Evolutionary conservation across 35 echinoderm and acorn worm species (phyloP), one percentile per base, ranked within the genome.

Genomic region (Heliocidaris erythrogramma): DNA sequence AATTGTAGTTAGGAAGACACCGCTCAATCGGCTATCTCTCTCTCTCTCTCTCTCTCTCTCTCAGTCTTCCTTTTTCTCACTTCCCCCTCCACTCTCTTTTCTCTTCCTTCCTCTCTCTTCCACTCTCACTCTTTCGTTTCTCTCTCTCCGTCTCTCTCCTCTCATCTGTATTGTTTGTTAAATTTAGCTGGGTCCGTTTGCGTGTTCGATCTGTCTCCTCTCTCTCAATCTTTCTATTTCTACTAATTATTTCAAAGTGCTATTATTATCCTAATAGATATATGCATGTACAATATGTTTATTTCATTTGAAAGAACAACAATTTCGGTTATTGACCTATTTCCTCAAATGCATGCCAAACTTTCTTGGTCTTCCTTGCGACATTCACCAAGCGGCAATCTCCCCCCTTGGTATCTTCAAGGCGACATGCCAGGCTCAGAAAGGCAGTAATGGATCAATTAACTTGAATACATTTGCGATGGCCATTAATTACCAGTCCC

Each of bases 381-480:
- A 24, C 65, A n/a, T 18, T 18, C 14, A 78, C 18, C 18, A 1
- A 78, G 65, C 10, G 52, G 14, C 14, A 56, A 12, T 78, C 18
- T 78, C n/a, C 7, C 14, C 65, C 65, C 21, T 17, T 78, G 65
- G 17, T 78, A 7, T 78, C 52, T 78, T 27, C 65, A 78, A 78
- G 65, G 65, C 65, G 65, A 78, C 65, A 78, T 78, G 65, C 65
- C 0, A 4, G 17, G 65, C 65, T 78, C 2, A n/a, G 65, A 78
- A 78, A 42, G 35, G 65, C 24, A 29, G 65, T 78, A 78, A 78
- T 78, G 65, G 65, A n/a, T 78, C 65, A 78, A 78, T 78, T 78
- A 78, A 78, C 65, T 78, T 78, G 17, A 78, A 78, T 21, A n/a
- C 65, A 78, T 78, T 78, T 78, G 65, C 65, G 65, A 78, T 78